Conservation (phyloP, 2,888 invertebrate genomes). For the Nasonovia ribisnigri region DNA sequence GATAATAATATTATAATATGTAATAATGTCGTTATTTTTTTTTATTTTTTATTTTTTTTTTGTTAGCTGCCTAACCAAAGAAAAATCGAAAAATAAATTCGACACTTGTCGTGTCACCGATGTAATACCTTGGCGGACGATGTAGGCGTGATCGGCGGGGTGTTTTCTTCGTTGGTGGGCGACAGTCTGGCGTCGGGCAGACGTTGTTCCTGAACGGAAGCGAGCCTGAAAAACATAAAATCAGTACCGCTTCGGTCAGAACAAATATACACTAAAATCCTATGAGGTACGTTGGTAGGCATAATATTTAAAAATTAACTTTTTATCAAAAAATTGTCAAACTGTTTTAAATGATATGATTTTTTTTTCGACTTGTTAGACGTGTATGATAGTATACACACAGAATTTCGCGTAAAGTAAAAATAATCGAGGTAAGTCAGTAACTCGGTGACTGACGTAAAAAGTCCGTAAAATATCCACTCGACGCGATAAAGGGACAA, state of each 20-base stretch:
- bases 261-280: not conserved
- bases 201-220: slow-evolving; percentile 96
- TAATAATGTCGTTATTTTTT: slow-evolving; percentile 9
- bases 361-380: too few species aligned
- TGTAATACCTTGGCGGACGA: slow-evolving; percentile 69
- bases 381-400: too few species aligned
- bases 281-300: too few species aligned
- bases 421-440: too few species aligned
- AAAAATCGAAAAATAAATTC: not conserved
- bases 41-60: not conserved
- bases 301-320: too few species aligned
- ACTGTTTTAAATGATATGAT: too few species aligned
- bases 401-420: too few species aligned
- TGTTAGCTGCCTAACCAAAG: not conserved
- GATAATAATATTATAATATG: not conserved
- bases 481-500: too few species aligned
- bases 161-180: slow-evolving; percentile 75
- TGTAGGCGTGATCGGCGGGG: slow-evolving; percentile 75
- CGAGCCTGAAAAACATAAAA: slow-evolving; percentile 77
- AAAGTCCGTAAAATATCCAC: too few species aligned
- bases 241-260: not conserved
- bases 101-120: slow-evolving; percentile 38
- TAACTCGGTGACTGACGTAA: too few species aligned
- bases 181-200: slow-evolving; percentile 79
- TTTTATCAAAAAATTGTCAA: too few species aligned